Conservation (phyloP, 2,888 invertebrate species). For the Noctua janthe region DNA sequence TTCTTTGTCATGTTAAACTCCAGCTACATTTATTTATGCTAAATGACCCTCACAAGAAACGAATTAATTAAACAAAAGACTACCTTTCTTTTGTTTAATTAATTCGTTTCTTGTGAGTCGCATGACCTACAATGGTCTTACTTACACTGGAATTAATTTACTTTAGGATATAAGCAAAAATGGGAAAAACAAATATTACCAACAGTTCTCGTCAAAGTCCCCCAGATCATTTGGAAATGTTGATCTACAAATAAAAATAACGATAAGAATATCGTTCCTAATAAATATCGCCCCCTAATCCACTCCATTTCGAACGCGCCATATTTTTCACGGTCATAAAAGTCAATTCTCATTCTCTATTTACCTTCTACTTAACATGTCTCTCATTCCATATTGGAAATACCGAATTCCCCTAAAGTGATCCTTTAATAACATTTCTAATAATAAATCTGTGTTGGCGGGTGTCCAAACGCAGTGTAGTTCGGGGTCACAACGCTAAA, state of each 20-base stretch:
- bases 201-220: background rate
- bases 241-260: slow-evolving; percentile 1
- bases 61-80: too few species aligned
- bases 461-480: slow-evolving; percentile 54
- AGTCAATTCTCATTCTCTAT: slow-evolving; percentile 19
- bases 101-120: background rate
- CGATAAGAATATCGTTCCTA: background rate
- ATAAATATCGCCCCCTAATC: slow-evolving; percentile 22
- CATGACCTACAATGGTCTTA: background rate
- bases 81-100: background rate
- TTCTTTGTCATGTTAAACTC: background rate
- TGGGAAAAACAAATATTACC: background rate
- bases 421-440: slow-evolving; percentile 65
- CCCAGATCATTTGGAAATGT: background rate
- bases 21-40: background rate
- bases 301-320: slow-evolving; percentile 1
- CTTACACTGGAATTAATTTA: background rate
- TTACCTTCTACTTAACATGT: slow-evolving; percentile 30
- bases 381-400: slow-evolving; percentile 56
- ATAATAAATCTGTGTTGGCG: slow-evolving; percentile 60
- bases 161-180: background rate
- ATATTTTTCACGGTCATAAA: slow-evolving; percentile 53
- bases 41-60: background rate
- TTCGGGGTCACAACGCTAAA: slow-evolving; percentile 60
- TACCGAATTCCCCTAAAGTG: slow-evolving; percentile 56